Evolutionary conservation across 2,797 vertebrate genomes (phyloP), one percentile per base, ranked within the genome.

Genomic region (Darevskia mixta): DNA sequence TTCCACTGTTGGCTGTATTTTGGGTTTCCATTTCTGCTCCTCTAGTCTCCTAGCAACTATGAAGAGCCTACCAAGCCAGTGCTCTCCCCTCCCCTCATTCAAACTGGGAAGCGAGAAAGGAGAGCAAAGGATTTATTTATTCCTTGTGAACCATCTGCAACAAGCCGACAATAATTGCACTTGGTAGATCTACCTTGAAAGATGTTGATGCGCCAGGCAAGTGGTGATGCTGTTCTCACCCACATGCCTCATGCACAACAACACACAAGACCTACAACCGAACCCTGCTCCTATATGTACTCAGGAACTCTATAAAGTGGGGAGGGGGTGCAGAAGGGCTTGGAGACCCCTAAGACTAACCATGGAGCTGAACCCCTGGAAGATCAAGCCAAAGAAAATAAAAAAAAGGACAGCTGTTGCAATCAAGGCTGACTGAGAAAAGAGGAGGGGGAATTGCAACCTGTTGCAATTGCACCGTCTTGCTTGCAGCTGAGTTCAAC

Each of bases 1-100:
- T 80, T 73, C 77, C n/a, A 80, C n/a, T 18, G 58, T 81, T 81
- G 58, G 58, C 71, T 89, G 49, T 27, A 67, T 67, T 89, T 75
- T 67, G 72, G 78, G 78, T 89, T 69, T 81, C 83, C 83, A 58
- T 5, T 76, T 81, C 83, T 76, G 71, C 45, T 9, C 55, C 23
- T 23, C 20, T 32, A 32, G 78, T 89, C 78, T 81, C 88, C 83
- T 89, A 81, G 88, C 88, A 89, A 89, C 88, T 81, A 81, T n/a
- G 49, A 87, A 80, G 45, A 87, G 8, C 49, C 58, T 64, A 64
- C 41, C 3, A 49, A 81, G n/a, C 71, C 71, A 73, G 29, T 49
- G 29, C 38, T 20, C 58, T 18, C 7, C 77, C 43, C 45, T 4
- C 73, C 2, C 8, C 23, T 23, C 80, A 55, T 75, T 55, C 43